A percentile compares a stretch with the other conserved stretches of the same genome.
Evolutionary conservation across 2,797 vertebrate genomes (phyloP).

Genomic region (Galaxias olidus): DNA sequence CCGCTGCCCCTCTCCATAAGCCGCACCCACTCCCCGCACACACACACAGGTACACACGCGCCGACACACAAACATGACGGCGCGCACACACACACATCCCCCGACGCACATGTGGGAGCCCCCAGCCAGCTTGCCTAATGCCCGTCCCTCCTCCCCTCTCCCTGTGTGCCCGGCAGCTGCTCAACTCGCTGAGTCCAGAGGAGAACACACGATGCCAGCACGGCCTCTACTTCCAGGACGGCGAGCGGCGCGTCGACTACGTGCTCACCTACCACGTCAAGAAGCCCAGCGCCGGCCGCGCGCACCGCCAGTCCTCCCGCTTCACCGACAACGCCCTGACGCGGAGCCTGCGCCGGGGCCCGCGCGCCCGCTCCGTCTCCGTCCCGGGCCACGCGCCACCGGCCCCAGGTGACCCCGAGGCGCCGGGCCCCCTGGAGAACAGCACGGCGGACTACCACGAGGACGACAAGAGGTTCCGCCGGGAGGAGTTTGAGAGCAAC

Average conservation of each 20-base stretch:
- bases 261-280: slow-evolving; percentile 91
- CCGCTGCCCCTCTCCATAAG: slow-evolving; percentile 5
- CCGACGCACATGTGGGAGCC: not conserved
- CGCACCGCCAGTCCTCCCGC: slow-evolving; percentile 68
- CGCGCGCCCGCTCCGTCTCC: slow-evolving; percentile 44
- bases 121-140: slow-evolving; percentile 17
- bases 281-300: slow-evolving; percentile 71
- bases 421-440: slow-evolving; percentile 43
- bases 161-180: slow-evolving; percentile 67
- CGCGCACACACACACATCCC: slow-evolving; percentile 1
- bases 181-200: slow-evolving; percentile 86
- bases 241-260: slow-evolving; percentile 91
- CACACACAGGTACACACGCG: slow-evolving; percentile 17
- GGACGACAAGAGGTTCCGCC: slow-evolving; percentile 83
- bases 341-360: slow-evolving; percentile 68
- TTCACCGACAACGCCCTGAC: slow-evolving; percentile 73
- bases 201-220: slow-evolving; percentile 82
- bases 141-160: slow-evolving; percentile 35
- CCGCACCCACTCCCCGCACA: slow-evolving; percentile 1
- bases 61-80: slow-evolving; percentile 18
- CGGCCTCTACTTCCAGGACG: slow-evolving; percentile 91
- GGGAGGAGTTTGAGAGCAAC: slow-evolving; percentile 90
- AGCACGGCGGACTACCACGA: slow-evolving; percentile 79
- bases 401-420: slow-evolving; percentile 44
- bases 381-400: not conserved